phyloP scores from a whole-genome alignment of 1,140 invertebrate species.

The Psilanteris sp. region DNA sequence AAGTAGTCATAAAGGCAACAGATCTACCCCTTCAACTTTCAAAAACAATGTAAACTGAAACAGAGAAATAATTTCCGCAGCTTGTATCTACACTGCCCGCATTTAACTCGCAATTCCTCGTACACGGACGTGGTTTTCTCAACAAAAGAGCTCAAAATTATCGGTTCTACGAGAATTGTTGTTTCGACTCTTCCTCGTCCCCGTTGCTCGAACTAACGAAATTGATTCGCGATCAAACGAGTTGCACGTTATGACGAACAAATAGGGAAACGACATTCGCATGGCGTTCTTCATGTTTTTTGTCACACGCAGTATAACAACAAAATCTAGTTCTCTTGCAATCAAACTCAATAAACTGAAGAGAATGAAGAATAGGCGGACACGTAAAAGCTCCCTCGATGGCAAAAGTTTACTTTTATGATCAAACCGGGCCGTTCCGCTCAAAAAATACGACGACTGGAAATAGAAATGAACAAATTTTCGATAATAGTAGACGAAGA shows the following conservation, averaged over 20 bases:
- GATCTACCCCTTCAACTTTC: conserved; percentile 11
- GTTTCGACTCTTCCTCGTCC: neutral
- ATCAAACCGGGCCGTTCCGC: conserved; percentile 29
- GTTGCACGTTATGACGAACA: conserved; percentile 28
- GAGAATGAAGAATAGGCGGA: conserved; percentile 41
- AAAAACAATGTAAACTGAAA: conserved; percentile 41
- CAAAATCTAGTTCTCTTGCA: conserved; percentile 37
- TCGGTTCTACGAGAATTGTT: conserved; percentile 4
- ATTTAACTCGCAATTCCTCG: conserved; percentile 25
- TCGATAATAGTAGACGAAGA: neutral
- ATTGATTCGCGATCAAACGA: conserved; percentile 12
- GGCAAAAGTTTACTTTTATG: conserved; percentile 57
- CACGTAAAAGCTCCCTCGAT: conserved; percentile 53
- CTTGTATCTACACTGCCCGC: conserved; percentile 6
- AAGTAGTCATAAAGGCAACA: conserved; percentile 8
- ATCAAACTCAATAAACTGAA: conserved; percentile 45
- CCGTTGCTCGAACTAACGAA: neutral
- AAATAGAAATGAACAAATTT: conserved; percentile 23
- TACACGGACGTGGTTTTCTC: conserved; percentile 4
- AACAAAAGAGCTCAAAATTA: conserved; percentile 26
- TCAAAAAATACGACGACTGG: conserved; percentile 16
- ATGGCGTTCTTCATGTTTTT: conserved; percentile 31
- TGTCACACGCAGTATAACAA: conserved; percentile 18
- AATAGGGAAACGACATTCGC: conserved; percentile 16
- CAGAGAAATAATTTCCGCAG: conserved; percentile 16